Evolutionary conservation across 1,140 invertebrate species (phyloP).

Genomic region (Paraescarpia echinospica): DNA sequence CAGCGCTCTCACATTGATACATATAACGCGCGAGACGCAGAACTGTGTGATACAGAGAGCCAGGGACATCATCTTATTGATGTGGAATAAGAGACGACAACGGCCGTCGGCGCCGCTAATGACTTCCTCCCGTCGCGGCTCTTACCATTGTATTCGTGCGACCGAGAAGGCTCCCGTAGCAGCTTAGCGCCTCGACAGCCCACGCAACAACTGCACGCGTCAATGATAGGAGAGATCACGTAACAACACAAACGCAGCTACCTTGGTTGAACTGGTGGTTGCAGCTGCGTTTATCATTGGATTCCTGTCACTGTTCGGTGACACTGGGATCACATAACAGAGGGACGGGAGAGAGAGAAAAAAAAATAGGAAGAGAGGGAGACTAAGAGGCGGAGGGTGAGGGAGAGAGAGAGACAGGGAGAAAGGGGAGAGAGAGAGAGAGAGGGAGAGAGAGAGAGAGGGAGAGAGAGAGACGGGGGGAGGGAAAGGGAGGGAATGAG

Average conservation of each 20-base stretch:
- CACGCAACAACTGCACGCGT: background rate
- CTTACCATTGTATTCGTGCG: background rate
- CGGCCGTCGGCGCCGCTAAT: background rate
- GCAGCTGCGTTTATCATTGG: too few relatives aligned
- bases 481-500: too few relatives aligned
- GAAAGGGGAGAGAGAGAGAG: too few relatives aligned
- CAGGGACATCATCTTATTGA: background rate
- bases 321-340: too few relatives aligned
- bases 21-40: background rate
- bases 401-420: too few relatives aligned
- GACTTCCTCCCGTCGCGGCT: background rate
- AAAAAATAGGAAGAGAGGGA: too few relatives aligned
- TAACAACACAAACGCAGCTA: background rate
- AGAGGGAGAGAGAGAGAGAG: too few relatives aligned
- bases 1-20: background rate
- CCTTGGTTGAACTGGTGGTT: too few relatives aligned
- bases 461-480: too few relatives aligned
- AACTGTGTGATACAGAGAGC: background rate
- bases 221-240: background rate
- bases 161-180: background rate
- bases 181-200: background rate
- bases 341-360: too few relatives aligned
- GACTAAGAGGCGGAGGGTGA: too few relatives aligned
- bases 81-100: background rate
- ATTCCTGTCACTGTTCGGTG: too few relatives aligned